Base-by-base conservation (phyloP, 2,888 invertebrate genomes). In the Tryphoninae sp. region DNA sequence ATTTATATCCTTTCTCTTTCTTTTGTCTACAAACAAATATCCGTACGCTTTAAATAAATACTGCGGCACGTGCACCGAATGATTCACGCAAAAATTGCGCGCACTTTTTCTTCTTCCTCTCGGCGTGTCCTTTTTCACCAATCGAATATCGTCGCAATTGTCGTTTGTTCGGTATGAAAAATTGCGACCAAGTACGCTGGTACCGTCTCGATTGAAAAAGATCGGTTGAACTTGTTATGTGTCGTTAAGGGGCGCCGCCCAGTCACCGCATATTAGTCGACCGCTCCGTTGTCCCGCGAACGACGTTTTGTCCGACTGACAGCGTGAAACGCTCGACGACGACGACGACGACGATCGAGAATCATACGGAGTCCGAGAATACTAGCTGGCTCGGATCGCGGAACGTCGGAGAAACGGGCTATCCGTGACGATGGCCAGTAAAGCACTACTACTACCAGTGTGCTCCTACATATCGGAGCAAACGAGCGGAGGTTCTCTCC, bases 1-100 rank as follows among this genome's bases (percentile, higher is more conserved):
- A 88, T 87, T 83, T 67, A 45, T 68, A 62, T 80, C 73, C 79
- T 82, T 73, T 82, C 77, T 77, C 76, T 73, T 77, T 74, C 65
- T 49, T 45, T 62, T 2, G 51, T 4, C 26, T 33, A 33, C 33
- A 1, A 33, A 33, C 6, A 33, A 33, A 33, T 51, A 19, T 23
- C 73, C 59, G n/a, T 33, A n/a, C 19, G 45, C 13, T 11, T 9
- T 49, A 16, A 53, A 62, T 49, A 75, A 23, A 59, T 45, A 65
- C 73, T 26, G 33, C 7, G 26, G 42, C 71, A 64, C 58, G 55
- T 71, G 59, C 74, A 78, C 69, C 49, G 22, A 65, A 19, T 71
- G 78, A 83, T 67, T 78, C 71, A 75, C 69, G 59, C 22, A 9
- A 40, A 53, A 72, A 16, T 11, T 8, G 55, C 75, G 64, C 64